Percentiles rank a stretch among this genome's conserved stretches.
Evolutionary conservation across 2,113 vertebrate genomes (phyloP).

Genomic region (Tyrannus savana): DNA sequence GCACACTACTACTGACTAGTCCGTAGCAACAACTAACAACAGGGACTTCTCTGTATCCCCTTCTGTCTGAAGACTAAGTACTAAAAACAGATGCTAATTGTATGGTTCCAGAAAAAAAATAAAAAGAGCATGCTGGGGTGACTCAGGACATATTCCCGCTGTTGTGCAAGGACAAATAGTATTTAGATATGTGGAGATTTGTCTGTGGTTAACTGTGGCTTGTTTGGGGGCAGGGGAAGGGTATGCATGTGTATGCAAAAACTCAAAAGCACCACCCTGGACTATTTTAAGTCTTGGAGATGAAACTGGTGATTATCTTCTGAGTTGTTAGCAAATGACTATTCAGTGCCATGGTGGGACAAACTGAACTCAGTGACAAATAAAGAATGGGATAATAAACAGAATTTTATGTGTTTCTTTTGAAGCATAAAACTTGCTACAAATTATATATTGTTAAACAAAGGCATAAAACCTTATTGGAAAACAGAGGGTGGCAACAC

Average conservation of each 20-base stretch:
- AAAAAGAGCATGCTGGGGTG: constrained; percentile 10
- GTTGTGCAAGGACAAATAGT: constrained; percentile 4
- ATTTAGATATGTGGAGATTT: constrained; percentile 36
- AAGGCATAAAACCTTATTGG: constrained; percentile 70
- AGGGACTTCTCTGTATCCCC: constrained; percentile 29
- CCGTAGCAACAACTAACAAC: constrained; percentile 8
- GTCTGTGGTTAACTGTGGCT: constrained; percentile 47
- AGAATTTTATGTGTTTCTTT: constrained; percentile 53
- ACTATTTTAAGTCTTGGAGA: constrained; percentile 74
- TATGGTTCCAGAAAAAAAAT: constrained; percentile 53
- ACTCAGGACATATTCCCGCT: constrained; percentile 15
- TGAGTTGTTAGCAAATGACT: constrained; percentile 68
- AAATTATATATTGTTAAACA: constrained; percentile 63
- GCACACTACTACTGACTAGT: background rate
- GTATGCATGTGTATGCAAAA: background rate
- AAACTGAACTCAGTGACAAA: constrained; percentile 34
- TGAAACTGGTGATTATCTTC: constrained; percentile 72
- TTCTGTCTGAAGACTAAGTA: background rate
- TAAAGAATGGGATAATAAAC: constrained; percentile 67
- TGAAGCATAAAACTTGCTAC: constrained; percentile 64
- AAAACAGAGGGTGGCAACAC: constrained; percentile 37
- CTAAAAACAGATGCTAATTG: constrained; percentile 71
- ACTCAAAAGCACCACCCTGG: constrained; percentile 68
- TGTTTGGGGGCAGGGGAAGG: constrained; percentile 9
- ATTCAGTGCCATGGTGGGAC: constrained; percentile 7